Base-by-base conservation (phyloP, 2,797 vertebrate genomes). In the Gephyroberyx darwinii region DNA sequence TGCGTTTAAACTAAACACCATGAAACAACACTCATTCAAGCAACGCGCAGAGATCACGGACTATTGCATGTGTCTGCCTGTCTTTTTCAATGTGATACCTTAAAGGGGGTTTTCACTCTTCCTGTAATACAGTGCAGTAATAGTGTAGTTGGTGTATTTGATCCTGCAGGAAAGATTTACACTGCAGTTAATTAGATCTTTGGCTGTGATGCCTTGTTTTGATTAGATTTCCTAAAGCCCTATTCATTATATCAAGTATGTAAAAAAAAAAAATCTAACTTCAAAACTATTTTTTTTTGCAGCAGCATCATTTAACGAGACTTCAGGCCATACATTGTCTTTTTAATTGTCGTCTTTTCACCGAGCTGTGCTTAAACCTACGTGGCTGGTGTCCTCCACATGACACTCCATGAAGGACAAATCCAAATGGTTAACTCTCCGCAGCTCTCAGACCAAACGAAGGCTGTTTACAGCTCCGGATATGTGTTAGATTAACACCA, bases 111-210 rank as follows among this genome's bases (percentile, higher is more conserved):
- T 59, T 53, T 62, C 41, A 22, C 45, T 45, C 1, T 0, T 10
- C 2, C 56, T 56, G 4, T 17, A 30, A 71, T 43, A 54, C 69
- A 64, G 22, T 26, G 3, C 22, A 26, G 1, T 69, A 43, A 45
- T 12, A 53, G 41, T 60, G 68, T 50, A 17, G 35, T 84, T 66
- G 56, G 45, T 26, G 35, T 75, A 77, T 82, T 71, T 71, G 77
- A 84, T 85, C 59, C 60, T 81, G 71, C 37, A 54, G 51, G 43
- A 65, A 60, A 74, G 68, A 59, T 72, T 45, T 22, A n/a, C 71
- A 22, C 69, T 8, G 39, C 62, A 17, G 60, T 83, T 88, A 70
- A 80, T 85, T 86, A 79, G 52, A 64, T 77, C 22, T 80, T 72
- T 35, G 43, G 26, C 17, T 0, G 20, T 45, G 64, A 78, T 61